A percentile compares a stretch with the other conserved stretches of the same genome.
These are phyloP conservation scores for Aspidiotus destructor DNA, from an alignment of 2,888 invertebrate genomes.

Conservation along the genomic window DNA sequence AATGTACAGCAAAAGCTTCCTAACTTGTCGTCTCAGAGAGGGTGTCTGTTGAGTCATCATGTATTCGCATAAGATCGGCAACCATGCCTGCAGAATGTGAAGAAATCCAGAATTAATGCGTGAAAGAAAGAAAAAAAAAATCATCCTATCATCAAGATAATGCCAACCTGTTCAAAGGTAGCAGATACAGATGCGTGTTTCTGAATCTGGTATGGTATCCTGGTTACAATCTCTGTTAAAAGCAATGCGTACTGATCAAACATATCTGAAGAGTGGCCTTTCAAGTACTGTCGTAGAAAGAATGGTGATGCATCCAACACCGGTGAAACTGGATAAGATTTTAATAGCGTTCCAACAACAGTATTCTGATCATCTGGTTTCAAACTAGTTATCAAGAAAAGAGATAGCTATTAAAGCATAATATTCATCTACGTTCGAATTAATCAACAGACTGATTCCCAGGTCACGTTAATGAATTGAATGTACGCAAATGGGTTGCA, in stretches of 20 bases:
- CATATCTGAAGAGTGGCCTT: constrained; percentile 80
- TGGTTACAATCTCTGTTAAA: constrained; percentile 88
- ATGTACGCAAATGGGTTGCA: neutral
- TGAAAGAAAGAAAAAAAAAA: neutral
- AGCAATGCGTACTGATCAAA: constrained; percentile 89
- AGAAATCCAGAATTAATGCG: neutral
- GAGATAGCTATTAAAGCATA: neutral
- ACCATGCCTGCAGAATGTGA: constrained; percentile 51
- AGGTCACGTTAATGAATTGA: too few relatives aligned
- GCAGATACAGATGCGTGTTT: constrained; percentile 39
- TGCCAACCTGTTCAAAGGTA: constrained; percentile 39
- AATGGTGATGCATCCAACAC: constrained; percentile 93
- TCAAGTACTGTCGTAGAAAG: constrained; percentile 84
- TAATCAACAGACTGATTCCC: neutral
- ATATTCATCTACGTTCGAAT: neutral
- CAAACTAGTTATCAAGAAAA: constrained; percentile 20
- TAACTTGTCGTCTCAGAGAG: constrained; percentile 74
- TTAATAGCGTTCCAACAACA: constrained; percentile 59
- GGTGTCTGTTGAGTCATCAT: constrained; percentile 91
- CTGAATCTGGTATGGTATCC: constrained; percentile 63
- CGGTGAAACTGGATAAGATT: constrained; percentile 68
- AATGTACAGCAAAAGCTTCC: constrained; percentile 81
- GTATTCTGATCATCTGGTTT: constrained; percentile 33
- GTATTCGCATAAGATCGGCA: constrained; percentile 76
- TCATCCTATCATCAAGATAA: neutral